phyloP scores from a whole-genome alignment of 2,113 vertebrate species.

The Rhipidura dahli region DNA sequence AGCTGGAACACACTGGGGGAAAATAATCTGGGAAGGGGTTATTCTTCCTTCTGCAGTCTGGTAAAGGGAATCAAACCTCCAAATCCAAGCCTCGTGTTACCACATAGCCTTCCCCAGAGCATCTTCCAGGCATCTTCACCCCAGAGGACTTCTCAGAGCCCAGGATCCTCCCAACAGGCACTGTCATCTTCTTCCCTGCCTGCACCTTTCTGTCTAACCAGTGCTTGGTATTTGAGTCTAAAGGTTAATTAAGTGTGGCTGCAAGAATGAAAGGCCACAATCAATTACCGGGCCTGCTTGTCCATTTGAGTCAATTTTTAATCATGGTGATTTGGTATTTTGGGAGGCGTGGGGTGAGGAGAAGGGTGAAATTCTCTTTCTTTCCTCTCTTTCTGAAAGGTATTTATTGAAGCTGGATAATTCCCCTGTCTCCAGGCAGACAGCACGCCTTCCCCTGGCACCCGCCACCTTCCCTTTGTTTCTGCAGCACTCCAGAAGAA shows the following conservation, averaged over 20 bases:
- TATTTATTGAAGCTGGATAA: background rate
- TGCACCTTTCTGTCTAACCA: slow-evolving; percentile 55
- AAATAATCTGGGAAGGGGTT: background rate
- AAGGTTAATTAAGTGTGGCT: slow-evolving; percentile 85
- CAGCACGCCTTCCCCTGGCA: background rate
- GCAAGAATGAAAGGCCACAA: slow-evolving; percentile 78
- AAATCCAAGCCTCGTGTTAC: background rate
- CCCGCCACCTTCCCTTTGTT: background rate
- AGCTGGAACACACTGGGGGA: background rate
- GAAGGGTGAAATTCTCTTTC: slow-evolving; percentile 46
- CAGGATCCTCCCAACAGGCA: slow-evolving; percentile 24
- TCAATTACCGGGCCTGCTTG: slow-evolving; percentile 73
- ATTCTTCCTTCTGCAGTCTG: background rate
- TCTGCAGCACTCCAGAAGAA: background rate
- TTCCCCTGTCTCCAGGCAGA: slow-evolving; percentile 22
- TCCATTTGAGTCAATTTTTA: slow-evolving; percentile 74
- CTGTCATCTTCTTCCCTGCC: slow-evolving; percentile 4
- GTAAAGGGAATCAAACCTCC: background rate
- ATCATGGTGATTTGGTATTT: slow-evolving; percentile 74
- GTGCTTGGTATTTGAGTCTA: slow-evolving; percentile 82
- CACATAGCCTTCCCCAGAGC: background rate
- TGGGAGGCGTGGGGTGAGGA: slow-evolving; percentile 41
- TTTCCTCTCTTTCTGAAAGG: slow-evolving; percentile 17
- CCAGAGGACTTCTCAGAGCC: background rate
- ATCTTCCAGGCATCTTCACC: background rate